Percentiles rank a stretch among this genome's conserved stretches.
Evolutionary conservation across 2,113 vertebrate species (phyloP).

Genomic region (Lepus europaeus): DNA sequence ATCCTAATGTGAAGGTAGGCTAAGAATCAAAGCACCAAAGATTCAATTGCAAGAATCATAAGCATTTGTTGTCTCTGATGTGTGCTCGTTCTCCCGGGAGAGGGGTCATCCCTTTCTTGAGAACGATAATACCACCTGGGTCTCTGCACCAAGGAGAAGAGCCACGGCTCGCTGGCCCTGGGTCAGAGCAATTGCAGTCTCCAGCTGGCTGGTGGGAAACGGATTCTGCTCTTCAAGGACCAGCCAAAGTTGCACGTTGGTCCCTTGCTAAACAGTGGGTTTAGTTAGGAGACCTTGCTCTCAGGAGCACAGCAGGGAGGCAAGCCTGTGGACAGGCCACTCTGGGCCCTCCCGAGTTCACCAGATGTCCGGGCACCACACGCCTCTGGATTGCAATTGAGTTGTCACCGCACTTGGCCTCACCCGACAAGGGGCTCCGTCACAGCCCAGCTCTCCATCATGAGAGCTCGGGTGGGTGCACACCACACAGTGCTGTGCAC

Average conservation of each 20-base stretch:
- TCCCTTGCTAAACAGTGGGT: background rate
- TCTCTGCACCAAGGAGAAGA: background rate
- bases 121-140: background rate
- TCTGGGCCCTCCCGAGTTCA: background rate
- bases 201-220: background rate
- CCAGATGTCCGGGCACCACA: background rate
- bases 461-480: background rate
- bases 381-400: background rate
- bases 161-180: background rate
- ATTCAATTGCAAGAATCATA: background rate
- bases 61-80: background rate
- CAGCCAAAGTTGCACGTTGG: background rate
- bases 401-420: background rate
- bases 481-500: rapidly evolving
- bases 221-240: background rate
- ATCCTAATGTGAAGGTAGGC: background rate
- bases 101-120: background rate
- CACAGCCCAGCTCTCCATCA: background rate
- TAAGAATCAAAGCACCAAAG: background rate
- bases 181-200: background rate
- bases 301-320: rapidly evolving
- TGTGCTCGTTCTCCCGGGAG: background rate
- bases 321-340: background rate
- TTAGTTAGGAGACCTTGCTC: background rate
- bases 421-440: too few relatives aligned